These are phyloP conservation scores for Zaprionus bogoriensis DNA, from an alignment of 2,888 invertebrate genomes.

Conservation along the genomic window DNA sequence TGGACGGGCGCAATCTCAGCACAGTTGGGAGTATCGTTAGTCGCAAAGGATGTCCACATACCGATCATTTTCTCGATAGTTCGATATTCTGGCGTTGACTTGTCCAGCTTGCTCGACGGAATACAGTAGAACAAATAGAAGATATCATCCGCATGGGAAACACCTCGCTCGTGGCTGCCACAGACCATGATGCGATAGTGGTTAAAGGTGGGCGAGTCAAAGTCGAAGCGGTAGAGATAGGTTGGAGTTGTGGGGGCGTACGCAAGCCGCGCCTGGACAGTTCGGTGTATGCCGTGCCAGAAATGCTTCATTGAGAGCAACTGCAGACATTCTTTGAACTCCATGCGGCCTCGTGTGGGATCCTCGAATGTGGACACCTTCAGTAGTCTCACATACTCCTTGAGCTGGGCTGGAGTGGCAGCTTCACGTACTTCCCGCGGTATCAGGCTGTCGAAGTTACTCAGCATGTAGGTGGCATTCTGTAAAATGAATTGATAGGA, in stretches of 20 bases:
- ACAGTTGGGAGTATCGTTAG: conserved; percentile 68
- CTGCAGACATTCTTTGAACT: conserved; percentile 57
- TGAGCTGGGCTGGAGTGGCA: conserved; percentile 43
- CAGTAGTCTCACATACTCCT: conserved; percentile 48
- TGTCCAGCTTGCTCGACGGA: conserved; percentile 51
- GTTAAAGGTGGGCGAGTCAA: conserved; percentile 76
- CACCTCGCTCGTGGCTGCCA: conserved; percentile 68
- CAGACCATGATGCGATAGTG: conserved; percentile 66
- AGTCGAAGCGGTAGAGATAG: conserved; percentile 78
- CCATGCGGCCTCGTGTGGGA: conserved; percentile 55
- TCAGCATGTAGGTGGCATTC: conserved; percentile 41
- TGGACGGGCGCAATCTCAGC: conserved; percentile 39
- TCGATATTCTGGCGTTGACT: conserved; percentile 63
- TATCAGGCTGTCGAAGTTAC: conserved; percentile 64
- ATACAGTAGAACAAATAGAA: conserved; percentile 73
- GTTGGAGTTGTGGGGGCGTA: conserved; percentile 75
- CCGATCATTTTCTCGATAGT: conserved; percentile 74
- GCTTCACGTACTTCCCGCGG: conserved; percentile 63
- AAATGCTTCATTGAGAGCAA: conserved; percentile 70
- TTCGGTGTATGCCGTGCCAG: conserved; percentile 80
- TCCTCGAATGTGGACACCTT: conserved; percentile 60
- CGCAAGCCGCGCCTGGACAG: conserved; percentile 62
- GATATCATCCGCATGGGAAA: conserved; percentile 79
- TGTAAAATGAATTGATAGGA: conserved; percentile 57
- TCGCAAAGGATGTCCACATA: conserved; percentile 76